Percentiles rank a stretch among this genome's conserved stretches.
phyloP scores from a whole-genome alignment of 2,113 vertebrate genomes.

The Lipophrys pholis region DNA sequence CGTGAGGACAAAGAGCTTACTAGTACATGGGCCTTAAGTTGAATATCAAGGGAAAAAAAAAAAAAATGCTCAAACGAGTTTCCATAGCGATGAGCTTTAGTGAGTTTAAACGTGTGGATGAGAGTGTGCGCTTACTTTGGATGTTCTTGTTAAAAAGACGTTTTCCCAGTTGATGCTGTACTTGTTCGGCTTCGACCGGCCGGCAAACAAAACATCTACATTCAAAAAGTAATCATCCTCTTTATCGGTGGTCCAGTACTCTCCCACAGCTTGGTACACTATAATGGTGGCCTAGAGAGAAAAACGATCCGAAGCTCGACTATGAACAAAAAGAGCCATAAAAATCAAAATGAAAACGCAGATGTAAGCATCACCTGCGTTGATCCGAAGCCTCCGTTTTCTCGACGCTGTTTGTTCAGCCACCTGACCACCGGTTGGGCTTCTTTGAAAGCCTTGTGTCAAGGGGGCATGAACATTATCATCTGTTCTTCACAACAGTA shows the following conservation, averaged over 20 bases:
- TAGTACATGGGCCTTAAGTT: conserved; percentile 27
- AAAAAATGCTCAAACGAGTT: too few species aligned
- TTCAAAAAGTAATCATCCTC: conserved; percentile 72
- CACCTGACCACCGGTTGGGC: conserved; percentile 79
- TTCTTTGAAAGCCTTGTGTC: conserved; percentile 55
- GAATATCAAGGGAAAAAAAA: not conserved
- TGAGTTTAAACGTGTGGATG: not conserved
- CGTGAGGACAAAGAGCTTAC: too few species aligned
- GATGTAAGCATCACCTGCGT: conserved; percentile 83
- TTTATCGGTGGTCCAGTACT: conserved; percentile 73
- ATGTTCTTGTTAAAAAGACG: conserved; percentile 66
- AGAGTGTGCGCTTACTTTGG: conserved; percentile 72
- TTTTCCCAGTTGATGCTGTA: conserved; percentile 71
- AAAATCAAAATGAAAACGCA: not conserved
- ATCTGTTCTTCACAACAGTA: too few species aligned
- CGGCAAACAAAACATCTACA: conserved; percentile 81
- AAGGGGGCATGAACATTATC: too few species aligned
- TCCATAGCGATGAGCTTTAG: too few species aligned
- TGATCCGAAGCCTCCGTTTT: conserved; percentile 81
- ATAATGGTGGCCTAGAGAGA: conserved; percentile 85
- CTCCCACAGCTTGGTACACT: conserved; percentile 89
- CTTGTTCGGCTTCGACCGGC: not conserved
- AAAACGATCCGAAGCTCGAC: not conserved
- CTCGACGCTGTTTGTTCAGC: conserved; percentile 84
- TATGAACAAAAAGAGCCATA: too few species aligned